Evolutionary conservation across 2,888 invertebrate species (phyloP).

Genomic region (Megaustenia siamemsis): DNA sequence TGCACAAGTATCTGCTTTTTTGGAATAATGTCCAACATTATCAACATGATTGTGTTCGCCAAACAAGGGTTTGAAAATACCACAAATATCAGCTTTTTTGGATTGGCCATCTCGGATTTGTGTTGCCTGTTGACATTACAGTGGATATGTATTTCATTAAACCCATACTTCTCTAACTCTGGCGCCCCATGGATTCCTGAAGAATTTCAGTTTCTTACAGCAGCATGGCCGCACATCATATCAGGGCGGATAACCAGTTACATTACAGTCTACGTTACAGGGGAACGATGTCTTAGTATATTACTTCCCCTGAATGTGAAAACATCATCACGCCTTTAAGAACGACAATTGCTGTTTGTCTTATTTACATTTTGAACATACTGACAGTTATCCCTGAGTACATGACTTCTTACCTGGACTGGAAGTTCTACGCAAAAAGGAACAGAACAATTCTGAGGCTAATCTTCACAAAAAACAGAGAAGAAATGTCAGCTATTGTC

Average conservation of each 20-base stretch:
- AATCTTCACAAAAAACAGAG: neutral
- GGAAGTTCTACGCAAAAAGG: neutral
- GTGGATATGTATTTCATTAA: neutral
- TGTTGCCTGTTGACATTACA: neutral
- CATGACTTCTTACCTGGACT: neutral
- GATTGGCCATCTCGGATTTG: constrained; percentile 8
- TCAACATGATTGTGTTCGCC: neutral
- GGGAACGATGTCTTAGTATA: constrained; percentile 35
- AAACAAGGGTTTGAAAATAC: constrained; percentile 6
- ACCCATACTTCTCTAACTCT: neutral
- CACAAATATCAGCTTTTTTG: constrained; percentile 13
- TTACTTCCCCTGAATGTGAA: constrained; percentile 12
- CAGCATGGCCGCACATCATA: neutral
- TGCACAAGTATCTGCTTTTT: neutral
- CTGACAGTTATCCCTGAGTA: neutral
- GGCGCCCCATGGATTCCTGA: neutral
- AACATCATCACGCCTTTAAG: neutral
- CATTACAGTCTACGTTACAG: constrained; percentile 35
- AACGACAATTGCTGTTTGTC: neutral
- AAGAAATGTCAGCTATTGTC: neutral
- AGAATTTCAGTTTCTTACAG: constrained; percentile 4
- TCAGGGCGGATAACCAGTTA: constrained; percentile 23
- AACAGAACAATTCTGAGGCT: neutral
- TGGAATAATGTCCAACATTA: neutral
- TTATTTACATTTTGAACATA: neutral